These are phyloP conservation scores for Nipponacmea schrenckii DNA, from an alignment of 2,888 invertebrate species.

Conservation along the genomic window DNA sequence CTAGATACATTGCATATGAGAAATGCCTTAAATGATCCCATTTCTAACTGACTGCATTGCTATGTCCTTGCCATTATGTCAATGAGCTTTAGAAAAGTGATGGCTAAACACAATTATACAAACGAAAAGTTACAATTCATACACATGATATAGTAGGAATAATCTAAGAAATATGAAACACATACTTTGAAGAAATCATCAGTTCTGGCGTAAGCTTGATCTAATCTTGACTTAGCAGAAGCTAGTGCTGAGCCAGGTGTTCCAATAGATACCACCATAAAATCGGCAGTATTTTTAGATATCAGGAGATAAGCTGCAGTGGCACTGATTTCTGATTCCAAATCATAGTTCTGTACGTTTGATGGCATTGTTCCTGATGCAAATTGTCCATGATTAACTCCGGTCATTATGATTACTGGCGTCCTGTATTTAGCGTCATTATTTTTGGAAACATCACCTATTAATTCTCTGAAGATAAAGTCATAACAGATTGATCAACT, in stretches of 20 bases:
- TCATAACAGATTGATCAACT: neutral
- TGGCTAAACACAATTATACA: too few species aligned
- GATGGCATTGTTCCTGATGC: constrained; percentile 48
- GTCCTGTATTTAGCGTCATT: constrained; percentile 33
- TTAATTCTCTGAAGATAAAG: constrained; percentile 27
- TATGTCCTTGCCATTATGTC: too few species aligned
- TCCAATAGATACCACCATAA: constrained; percentile 32
- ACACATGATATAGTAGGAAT: too few species aligned
- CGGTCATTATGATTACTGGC: constrained; percentile 46
- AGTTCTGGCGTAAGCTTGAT: constrained; percentile 4
- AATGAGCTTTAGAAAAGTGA: too few species aligned
- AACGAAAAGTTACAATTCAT: too few species aligned
- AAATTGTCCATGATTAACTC: constrained; percentile 48
- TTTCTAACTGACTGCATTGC: too few species aligned
- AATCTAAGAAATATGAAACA: too few species aligned
- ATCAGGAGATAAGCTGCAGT: constrained; percentile 38
- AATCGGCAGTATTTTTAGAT: constrained; percentile 36
- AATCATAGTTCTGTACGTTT: constrained; percentile 39
- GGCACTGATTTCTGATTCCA: constrained; percentile 39
- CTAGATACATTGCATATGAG: too few species aligned
- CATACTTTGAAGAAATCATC: neutral
- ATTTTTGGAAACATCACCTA: constrained; percentile 15
- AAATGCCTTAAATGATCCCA: too few species aligned
- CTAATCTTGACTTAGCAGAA: constrained; percentile 12
- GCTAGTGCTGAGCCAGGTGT: neutral